Evolutionary conservation across 2,797 vertebrate species (phyloP), one percentile per base, ranked within the genome.

Genomic region (Sebastes paucispinis): DNA sequence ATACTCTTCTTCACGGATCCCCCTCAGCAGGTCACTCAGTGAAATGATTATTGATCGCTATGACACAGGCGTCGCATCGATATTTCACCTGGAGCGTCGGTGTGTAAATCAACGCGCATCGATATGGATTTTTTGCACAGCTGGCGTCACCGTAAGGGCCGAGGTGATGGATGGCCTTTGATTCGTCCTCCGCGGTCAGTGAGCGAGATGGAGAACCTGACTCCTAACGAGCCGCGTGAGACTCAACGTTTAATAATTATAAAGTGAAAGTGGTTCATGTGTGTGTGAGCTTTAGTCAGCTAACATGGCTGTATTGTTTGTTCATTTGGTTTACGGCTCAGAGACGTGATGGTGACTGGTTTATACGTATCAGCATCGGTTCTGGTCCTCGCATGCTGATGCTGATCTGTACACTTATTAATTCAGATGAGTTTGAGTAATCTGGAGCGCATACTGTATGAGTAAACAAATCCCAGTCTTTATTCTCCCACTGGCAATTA

Each of bases 81-180:
- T 82, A 73, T 82, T 87, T 82, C 74, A 83, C 47, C 74, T 12
- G 47, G 20, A 24, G 68, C 7, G 69, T 70, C 1, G n/a, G 34
- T 14, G 71, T 73, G 69, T 87, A 89, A 92, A 89, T 89, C 84
- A 82, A 65, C 86, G 75, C 27, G 0, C 80, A 31, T 87, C 39
- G 9, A 62, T 84, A 86, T 88, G 11, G 84, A 89, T 36, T 62
- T 75, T 10, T 3, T 16, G 60, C 68, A 8, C 55, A 5, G 50
- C 77, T 43, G 22, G 1, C 9, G 52, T 70, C 76, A 39, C 62
- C 0, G 50, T 67, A 25, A 73, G 59, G 68, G 60, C 7, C 13
- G 0, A 5, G 0, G 29, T 74, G 87, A 89, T 62, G 75, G 86
- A 89, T 83, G 6, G 29, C 25, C 74, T 85, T 14, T 71, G 79